A percentile compares a stretch with the other conserved stretches of the same genome.
Conservation (phyloP, 1,140 invertebrate genomes). For the Drosophila auraria region DNA sequence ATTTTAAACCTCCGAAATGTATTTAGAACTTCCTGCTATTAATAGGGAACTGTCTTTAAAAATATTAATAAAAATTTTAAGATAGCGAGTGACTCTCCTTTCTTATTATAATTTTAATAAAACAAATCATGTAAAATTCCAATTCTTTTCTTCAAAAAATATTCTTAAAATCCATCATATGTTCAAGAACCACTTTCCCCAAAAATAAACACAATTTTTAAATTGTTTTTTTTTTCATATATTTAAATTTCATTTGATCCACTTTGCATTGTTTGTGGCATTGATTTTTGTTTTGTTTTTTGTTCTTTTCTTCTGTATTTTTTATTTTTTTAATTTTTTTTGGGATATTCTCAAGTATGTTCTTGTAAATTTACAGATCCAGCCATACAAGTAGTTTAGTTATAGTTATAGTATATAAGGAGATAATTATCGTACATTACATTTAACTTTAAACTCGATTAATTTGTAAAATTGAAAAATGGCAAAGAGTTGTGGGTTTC, state of each 20-base stretch:
- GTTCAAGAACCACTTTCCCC: too few species aligned
- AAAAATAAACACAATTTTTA: slow-evolving; percentile 11
- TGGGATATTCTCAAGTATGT: slow-evolving; percentile 48
- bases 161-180: too few species aligned
- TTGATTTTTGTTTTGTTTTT: slow-evolving; percentile 46
- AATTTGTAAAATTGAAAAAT: slow-evolving; percentile 60
- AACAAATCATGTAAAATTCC: too few species aligned
- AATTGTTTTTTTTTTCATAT: slow-evolving; percentile 50
- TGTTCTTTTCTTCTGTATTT: slow-evolving; percentile 22
- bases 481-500: slow-evolving; percentile 54
- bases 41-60: neutral
- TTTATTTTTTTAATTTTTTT: slow-evolving; percentile 19
- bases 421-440: slow-evolving; percentile 51
- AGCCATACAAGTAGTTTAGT: slow-evolving; percentile 61
- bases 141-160: too few species aligned
- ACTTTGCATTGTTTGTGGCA: slow-evolving; percentile 49
- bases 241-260: slow-evolving; percentile 44
- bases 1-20: neutral
- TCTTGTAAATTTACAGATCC: slow-evolving; percentile 73
- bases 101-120: too few species aligned
- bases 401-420: slow-evolving; percentile 24
- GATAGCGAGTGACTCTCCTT: neutral
- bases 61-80: neutral
- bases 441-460: slow-evolving; percentile 61
- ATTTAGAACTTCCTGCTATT: neutral